Conservation (phyloP, 2,797 vertebrate species). For the Mionectes olivaceus region DNA sequence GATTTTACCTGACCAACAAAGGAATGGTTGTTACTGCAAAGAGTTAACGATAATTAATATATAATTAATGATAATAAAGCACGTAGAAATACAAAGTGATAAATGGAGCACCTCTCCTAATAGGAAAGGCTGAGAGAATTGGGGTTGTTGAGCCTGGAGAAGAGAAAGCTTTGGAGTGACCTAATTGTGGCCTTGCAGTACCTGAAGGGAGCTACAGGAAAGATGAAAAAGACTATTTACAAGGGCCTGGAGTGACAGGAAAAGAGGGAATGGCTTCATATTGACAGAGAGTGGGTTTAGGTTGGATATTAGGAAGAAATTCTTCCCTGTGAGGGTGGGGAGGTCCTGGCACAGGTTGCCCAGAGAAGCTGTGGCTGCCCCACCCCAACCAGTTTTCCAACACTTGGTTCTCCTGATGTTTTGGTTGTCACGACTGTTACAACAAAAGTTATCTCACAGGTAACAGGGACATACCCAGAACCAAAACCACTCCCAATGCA, state of each 20-base stretch:
- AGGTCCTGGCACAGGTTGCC: not conserved
- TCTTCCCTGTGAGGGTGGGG: not conserved
- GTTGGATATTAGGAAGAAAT: not conserved
- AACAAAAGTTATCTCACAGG: not conserved
- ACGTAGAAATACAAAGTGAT: not conserved
- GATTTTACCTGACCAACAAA: not conserved
- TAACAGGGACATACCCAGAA: not conserved
- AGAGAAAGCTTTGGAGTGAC: not conserved
- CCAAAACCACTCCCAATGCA: rapidly evolving
- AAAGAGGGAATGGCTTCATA: not conserved
- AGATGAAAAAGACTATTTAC: not conserved
- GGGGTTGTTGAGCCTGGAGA: not conserved
- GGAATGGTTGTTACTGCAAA: not conserved
- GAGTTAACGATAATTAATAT: not conserved
- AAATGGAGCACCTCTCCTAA: not conserved
- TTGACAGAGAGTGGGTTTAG: not conserved
- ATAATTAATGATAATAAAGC: not conserved
- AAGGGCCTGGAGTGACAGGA: not conserved
- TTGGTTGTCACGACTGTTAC: not conserved
- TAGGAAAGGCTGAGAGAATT: not conserved
- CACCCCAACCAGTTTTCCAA: not conserved
- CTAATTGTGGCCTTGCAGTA: rapidly evolving
- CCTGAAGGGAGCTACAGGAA: not conserved
- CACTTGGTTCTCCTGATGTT: not conserved
- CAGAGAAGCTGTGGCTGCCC: not conserved